Evolutionary conservation across 2,888 invertebrate genomes (phyloP).

Genomic region (Marasmarcha lunaedactyla): DNA sequence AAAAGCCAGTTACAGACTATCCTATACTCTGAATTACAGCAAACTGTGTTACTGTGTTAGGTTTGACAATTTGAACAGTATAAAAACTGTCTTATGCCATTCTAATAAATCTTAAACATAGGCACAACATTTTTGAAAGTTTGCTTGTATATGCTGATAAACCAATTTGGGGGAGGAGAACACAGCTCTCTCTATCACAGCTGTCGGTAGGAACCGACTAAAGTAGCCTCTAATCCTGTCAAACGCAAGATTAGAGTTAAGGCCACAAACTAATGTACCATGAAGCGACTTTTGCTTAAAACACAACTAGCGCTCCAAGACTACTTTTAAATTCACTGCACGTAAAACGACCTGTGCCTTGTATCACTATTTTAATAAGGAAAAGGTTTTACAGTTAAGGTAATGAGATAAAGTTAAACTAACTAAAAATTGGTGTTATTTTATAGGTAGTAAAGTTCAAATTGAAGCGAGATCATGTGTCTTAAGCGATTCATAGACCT

Average conservation of each 20-base stretch:
- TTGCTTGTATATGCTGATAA: background rate
- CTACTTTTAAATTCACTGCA: slow-evolving; percentile 35
- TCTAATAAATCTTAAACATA: slow-evolving; percentile 30
- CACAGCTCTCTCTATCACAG: slow-evolving; percentile 68
- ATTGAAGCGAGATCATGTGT: slow-evolving; percentile 50
- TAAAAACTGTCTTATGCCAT: background rate
- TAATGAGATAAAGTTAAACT: background rate
- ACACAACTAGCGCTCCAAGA: slow-evolving; percentile 37
- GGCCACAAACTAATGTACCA: slow-evolving; percentile 64
- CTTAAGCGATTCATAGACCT: slow-evolving; percentile 45
- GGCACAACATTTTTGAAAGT: slow-evolving; percentile 20
- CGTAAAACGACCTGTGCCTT: slow-evolving; percentile 40
- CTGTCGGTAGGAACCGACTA: slow-evolving; percentile 38
- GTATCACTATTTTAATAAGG: background rate
- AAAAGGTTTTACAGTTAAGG: background rate
- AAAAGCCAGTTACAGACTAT: too few relatives aligned
- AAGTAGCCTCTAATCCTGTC: slow-evolving; percentile 25
- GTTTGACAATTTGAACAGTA: slow-evolving; percentile 19
- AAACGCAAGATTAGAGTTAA: slow-evolving; percentile 29
- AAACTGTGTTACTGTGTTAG: background rate
- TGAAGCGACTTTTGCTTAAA: slow-evolving; percentile 43
- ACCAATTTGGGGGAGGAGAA: slow-evolving; percentile 29
- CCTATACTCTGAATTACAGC: too few relatives aligned
- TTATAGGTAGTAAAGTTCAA: slow-evolving; percentile 29
- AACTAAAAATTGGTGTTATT: background rate